Percentiles rank a stretch among this genome's conserved stretches.
These are phyloP conservation scores for Anarsia innoxiella DNA, from an alignment of 2,888 invertebrate genomes.

Conservation along the genomic window DNA sequence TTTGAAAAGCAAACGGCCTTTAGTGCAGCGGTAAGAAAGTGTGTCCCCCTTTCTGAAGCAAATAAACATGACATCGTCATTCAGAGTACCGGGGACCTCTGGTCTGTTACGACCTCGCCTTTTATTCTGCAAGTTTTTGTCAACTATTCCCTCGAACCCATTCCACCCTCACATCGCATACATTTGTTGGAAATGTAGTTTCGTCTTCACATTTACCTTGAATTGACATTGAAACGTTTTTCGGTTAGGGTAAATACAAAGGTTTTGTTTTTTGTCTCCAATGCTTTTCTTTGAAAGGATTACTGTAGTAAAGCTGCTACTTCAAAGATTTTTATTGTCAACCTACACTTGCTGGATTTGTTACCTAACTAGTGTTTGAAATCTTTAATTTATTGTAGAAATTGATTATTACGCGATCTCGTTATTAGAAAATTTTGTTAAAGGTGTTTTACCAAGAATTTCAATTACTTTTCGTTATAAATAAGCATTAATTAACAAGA, in stretches of 20 bases:
- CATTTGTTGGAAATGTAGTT: slow-evolving; percentile 45
- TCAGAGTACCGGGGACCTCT: slow-evolving; percentile 34
- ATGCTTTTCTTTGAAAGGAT: slow-evolving; percentile 10
- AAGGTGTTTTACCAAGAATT: too few relatives aligned
- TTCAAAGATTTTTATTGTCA: slow-evolving; percentile 5
- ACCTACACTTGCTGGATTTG: not conserved
- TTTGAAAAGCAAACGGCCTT: too few relatives aligned
- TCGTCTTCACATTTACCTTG: slow-evolving; percentile 43
- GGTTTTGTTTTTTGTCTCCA: slow-evolving; percentile 13
- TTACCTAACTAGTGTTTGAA: too few relatives aligned
- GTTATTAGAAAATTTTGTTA: too few relatives aligned
- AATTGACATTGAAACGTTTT: slow-evolving; percentile 49
- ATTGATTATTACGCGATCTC: too few relatives aligned
- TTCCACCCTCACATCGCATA: slow-evolving; percentile 41
- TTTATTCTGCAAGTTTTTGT: slow-evolving; percentile 61
- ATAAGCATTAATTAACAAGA: too few relatives aligned
- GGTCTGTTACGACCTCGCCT: slow-evolving; percentile 50
- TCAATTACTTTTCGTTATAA: too few relatives aligned
- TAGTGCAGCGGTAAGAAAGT: slow-evolving; percentile 50
- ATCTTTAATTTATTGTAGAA: too few relatives aligned
- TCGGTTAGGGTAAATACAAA: slow-evolving; percentile 34
- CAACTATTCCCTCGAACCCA: slow-evolving; percentile 33
- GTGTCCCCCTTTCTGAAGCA: slow-evolving; percentile 57
- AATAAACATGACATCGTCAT: slow-evolving; percentile 69
- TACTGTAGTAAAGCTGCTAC: not conserved